Evolutionary conservation across 2,113 vertebrate genomes (phyloP).

Genomic region (Chloebia gouldiae): DNA sequence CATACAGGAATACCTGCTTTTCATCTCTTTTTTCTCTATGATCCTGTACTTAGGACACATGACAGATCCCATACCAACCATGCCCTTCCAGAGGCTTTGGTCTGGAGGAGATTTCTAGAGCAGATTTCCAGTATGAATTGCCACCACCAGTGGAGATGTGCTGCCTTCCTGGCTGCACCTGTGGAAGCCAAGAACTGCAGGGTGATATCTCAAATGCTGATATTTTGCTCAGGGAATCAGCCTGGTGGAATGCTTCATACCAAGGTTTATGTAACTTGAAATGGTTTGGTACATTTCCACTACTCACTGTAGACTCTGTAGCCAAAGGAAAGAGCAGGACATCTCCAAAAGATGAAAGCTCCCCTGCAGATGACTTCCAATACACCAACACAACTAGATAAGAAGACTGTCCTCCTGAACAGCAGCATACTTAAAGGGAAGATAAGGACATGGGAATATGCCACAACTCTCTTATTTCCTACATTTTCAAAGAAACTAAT

Average conservation of each 20-base stretch:
- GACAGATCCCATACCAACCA: accelerated
- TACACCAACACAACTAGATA: neutral
- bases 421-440: neutral
- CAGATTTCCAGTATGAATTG: neutral
- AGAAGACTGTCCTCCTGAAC: neutral
- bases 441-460: neutral
- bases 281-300: neutral
- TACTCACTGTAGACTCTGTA: neutral
- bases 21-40: neutral
- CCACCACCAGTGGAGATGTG: accelerated
- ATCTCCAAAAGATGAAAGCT: neutral
- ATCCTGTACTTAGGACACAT: accelerated
- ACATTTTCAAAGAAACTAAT: neutral
- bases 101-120: neutral
- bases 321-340: neutral
- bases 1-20: neutral
- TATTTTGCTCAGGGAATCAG: accelerated
- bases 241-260: neutral
- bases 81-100: neutral
- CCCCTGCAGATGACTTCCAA: neutral
- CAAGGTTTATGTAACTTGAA: accelerated
- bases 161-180: neutral
- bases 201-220: neutral
- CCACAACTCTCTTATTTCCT: neutral
- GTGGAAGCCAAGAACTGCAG: neutral